Evolutionary conservation across 2,888 invertebrate species (phyloP).

Genomic region (Xiphydria camelus): DNA sequence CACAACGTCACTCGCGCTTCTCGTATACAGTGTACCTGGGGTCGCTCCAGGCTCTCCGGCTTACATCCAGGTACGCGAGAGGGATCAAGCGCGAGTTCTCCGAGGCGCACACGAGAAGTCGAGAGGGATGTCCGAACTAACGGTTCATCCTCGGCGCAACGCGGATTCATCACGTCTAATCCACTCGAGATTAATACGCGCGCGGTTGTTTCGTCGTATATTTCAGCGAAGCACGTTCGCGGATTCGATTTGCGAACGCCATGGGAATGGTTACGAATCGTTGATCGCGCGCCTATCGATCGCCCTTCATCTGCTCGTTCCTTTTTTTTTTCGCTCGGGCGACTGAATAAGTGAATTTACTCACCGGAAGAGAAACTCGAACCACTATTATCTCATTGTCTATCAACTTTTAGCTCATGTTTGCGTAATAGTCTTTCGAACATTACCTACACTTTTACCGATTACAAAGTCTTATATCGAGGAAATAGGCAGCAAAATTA

Average conservation of each 20-base stretch:
- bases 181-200: slow-evolving; percentile 18
- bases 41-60: too few relatives aligned
- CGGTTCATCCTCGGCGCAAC: slow-evolving; percentile 9
- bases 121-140: slow-evolving; percentile 16
- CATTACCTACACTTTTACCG: too few relatives aligned
- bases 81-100: slow-evolving; percentile 11
- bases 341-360: too few relatives aligned
- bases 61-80: slow-evolving; percentile 16
- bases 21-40: too few relatives aligned
- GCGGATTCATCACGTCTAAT: slow-evolving; percentile 6
- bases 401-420: too few relatives aligned
- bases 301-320: slow-evolving; percentile 1
- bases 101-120: slow-evolving; percentile 12
- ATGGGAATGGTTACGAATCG: slow-evolving; percentile 43
- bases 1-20: too few relatives aligned
- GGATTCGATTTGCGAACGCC: slow-evolving; percentile 37
- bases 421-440: too few relatives aligned
- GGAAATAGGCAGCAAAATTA: too few relatives aligned
- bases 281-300: slow-evolving; percentile 24
- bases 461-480: too few relatives aligned
- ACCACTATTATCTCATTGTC: too few relatives aligned
- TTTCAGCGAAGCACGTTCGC: slow-evolving; percentile 10
- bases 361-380: too few relatives aligned
- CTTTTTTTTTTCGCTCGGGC: not conserved
- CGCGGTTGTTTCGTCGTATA: slow-evolving; percentile 11